Evolutionary conservation across 2,888 invertebrate genomes (phyloP).

Genomic region (Monochamus alternatus): DNA sequence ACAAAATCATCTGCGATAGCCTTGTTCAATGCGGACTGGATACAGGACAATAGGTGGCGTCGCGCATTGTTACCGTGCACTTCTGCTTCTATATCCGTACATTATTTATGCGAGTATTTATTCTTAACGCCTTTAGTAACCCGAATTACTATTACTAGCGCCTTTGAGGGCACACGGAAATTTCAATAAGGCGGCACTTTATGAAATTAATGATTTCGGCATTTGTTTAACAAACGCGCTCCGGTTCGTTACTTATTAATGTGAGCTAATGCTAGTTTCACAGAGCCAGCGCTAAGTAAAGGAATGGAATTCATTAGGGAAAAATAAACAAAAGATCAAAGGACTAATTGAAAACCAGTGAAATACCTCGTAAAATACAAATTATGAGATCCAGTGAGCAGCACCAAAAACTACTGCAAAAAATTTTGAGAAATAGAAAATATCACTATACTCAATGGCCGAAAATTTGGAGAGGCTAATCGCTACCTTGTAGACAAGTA

Average conservation of each 20-base stretch:
- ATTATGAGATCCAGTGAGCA: no score
- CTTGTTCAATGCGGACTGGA: slow-evolving; percentile 23
- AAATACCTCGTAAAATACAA: no score
- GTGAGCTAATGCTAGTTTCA: slow-evolving; percentile 20
- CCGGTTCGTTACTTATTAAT: slow-evolving; percentile 16
- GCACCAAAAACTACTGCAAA: no score
- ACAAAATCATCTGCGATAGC: not conserved
- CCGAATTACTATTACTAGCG: slow-evolving; percentile 20
- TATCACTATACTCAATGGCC: no score
- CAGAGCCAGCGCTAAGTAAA: not conserved
- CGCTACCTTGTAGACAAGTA: no score
- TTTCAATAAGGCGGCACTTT: slow-evolving; percentile 20
- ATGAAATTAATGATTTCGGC: slow-evolving; percentile 26
- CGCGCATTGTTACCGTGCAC: slow-evolving; percentile 34
- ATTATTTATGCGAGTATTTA: slow-evolving; percentile 3
- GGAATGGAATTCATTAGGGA: not conserved
- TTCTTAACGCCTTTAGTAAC: slow-evolving; percentile 10
- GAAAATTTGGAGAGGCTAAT: no score
- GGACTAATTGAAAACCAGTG: no score
- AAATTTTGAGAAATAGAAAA: no score
- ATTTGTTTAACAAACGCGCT: slow-evolving; percentile 30
- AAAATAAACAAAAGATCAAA: not conserved
- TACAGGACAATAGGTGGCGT: slow-evolving; percentile 29
- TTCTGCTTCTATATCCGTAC: not conserved
- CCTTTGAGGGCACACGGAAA: not conserved